Evolutionary conservation across 2,113 vertebrate genomes (phyloP).

Genomic region (Gambusia holbrooki): DNA sequence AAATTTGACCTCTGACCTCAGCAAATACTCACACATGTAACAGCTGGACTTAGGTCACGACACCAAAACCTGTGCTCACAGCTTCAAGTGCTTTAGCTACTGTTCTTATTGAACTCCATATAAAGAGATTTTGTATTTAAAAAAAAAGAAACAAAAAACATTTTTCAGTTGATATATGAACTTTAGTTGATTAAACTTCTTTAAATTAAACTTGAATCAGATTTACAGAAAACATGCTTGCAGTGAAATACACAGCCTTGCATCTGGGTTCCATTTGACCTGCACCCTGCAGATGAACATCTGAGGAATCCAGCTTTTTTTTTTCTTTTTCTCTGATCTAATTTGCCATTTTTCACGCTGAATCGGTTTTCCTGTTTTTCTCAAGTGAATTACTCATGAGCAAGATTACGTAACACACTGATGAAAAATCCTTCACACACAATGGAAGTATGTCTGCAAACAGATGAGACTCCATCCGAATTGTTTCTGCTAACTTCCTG

Average conservation of each 20-base stretch:
- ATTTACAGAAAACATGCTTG: slow-evolving; percentile 11
- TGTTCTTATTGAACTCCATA: neutral
- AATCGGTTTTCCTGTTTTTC: no score
- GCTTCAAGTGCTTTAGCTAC: neutral
- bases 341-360: neutral
- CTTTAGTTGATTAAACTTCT: neutral
- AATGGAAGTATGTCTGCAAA: no score
- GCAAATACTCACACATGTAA: slow-evolving; percentile 14
- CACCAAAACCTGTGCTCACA: neutral
- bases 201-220: slow-evolving; percentile 4
- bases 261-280: slow-evolving; percentile 34
- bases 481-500: no score
- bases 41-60: neutral
- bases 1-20: slow-evolving; percentile 39
- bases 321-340: neutral
- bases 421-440: no score
- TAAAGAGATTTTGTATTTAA: neutral
- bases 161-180: neutral
- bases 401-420: no score
- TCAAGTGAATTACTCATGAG: no score
- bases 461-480: no score
- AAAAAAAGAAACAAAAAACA: no score
- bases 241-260: slow-evolving; percentile 1
- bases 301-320: slow-evolving; percentile 2
- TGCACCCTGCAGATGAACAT: neutral